A percentile compares a stretch with the other conserved stretches of the same genome.
Conservation (phyloP, 2,888 invertebrate genomes). For the Rhimphoctona megacephalus region DNA sequence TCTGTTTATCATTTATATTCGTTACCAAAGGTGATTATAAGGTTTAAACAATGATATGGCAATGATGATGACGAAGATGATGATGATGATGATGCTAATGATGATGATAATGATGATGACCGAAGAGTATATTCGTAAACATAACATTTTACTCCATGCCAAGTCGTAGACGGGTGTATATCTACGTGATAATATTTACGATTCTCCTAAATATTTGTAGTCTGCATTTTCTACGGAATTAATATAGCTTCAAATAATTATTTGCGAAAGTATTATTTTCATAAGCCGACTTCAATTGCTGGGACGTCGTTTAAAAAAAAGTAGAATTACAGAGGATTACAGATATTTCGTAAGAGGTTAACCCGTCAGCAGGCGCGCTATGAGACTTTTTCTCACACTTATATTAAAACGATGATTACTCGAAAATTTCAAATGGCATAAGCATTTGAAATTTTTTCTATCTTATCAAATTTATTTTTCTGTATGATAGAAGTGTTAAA, state of each 20-base stretch:
- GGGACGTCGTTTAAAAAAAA: neutral
- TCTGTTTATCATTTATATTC: conserved; percentile 31
- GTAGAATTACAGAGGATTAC: too few species aligned
- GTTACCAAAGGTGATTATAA: conserved; percentile 10
- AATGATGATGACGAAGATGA: conserved; percentile 18
- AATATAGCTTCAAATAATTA: neutral
- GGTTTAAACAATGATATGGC: conserved; percentile 20
- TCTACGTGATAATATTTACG: conserved; percentile 14
- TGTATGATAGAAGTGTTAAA: too few species aligned
- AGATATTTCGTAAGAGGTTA: neutral
- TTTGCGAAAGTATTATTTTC: neutral
- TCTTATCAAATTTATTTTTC: too few species aligned
- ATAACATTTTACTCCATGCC: conserved; percentile 10
- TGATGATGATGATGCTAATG: conserved; percentile 2
- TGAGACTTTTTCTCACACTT: too few species aligned
- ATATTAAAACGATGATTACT: too few species aligned
- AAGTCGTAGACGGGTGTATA: neutral
- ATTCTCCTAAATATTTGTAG: conserved; percentile 7
- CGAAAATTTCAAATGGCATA: too few species aligned
- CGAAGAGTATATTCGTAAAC: conserved; percentile 36
- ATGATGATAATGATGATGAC: conserved; percentile 25
- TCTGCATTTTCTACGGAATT: neutral
- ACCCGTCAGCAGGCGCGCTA: too few species aligned
- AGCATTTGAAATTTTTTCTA: too few species aligned
- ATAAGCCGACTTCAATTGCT: neutral